Evolutionary conservation across 2,888 invertebrate species (phyloP).

Genomic region (Bugulina stolonifera): DNA sequence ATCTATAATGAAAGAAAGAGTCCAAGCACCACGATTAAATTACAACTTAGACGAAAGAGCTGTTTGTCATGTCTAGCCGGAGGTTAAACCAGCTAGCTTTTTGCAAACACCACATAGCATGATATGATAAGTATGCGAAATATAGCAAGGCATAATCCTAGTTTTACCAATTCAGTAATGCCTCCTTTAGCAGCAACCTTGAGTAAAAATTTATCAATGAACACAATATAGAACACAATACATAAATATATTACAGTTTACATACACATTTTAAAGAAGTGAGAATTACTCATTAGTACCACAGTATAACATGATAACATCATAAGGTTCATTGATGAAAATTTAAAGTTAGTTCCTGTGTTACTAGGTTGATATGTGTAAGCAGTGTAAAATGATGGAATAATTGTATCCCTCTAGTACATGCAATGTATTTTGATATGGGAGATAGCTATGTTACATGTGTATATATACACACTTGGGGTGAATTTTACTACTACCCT

Average conservation of each 20-base stretch:
- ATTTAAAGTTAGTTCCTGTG: no score
- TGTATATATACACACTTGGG: no score
- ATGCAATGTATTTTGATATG: no score
- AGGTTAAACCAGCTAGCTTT: constrained; percentile 23
- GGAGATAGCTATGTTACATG: no score
- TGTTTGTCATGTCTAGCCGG: constrained; percentile 14
- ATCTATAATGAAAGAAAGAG: constrained; percentile 17
- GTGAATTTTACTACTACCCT: no score
- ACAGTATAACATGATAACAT: no score
- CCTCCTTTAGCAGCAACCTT: neutral
- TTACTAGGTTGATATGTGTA: no score
- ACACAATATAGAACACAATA: neutral
- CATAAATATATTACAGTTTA: neutral
- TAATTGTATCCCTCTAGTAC: no score
- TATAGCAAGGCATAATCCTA: constrained; percentile 17
- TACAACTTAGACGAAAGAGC: constrained; percentile 11
- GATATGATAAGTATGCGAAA: constrained; percentile 25
- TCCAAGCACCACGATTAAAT: constrained; percentile 22
- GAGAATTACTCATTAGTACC: no score
- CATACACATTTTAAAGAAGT: no score
- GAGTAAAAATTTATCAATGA: neutral
- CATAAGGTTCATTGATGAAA: no score
- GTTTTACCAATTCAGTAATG: constrained; percentile 3
- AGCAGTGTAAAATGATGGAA: no score
- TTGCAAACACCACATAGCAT: constrained; percentile 26